phyloP scores from a whole-genome alignment of 2,797 vertebrate species.

The Falco cherrug region DNA sequence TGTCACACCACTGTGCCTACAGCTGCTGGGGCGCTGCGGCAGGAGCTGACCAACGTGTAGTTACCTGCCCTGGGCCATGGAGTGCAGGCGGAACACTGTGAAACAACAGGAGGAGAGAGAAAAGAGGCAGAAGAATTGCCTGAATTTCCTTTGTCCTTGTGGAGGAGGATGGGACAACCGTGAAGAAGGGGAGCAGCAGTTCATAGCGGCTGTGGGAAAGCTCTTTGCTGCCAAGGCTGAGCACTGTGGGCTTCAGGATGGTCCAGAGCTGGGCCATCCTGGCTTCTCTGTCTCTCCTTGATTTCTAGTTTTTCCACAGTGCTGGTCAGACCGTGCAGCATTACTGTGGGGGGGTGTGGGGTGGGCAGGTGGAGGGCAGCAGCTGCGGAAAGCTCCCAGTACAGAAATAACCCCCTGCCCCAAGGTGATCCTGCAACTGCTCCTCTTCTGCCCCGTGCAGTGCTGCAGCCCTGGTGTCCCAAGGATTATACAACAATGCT shows the following conservation, averaged over 20 bases:
- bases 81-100: neutral
- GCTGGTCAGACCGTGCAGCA: neutral
- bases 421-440: fast-evolving
- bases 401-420: neutral
- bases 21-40: neutral
- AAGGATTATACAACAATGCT: neutral
- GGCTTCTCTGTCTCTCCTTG: too few species aligned
- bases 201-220: neutral
- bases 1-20: too few species aligned
- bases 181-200: neutral
- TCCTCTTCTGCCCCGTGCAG: fast-evolving
- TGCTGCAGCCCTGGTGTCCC: neutral
- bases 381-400: neutral
- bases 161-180: neutral
- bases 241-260: neutral
- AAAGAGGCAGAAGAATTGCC: neutral
- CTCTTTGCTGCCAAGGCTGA: neutral
- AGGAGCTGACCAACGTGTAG: too few species aligned
- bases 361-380: neutral
- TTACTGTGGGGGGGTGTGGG: neutral
- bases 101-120: too few species aligned
- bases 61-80: neutral
- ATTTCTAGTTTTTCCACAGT: neutral
- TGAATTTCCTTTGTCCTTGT: fast-evolving
- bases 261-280: neutral